Evolutionary conservation across 2,888 invertebrate species (phyloP).

Genomic region (Leucozona laternaria): DNA sequence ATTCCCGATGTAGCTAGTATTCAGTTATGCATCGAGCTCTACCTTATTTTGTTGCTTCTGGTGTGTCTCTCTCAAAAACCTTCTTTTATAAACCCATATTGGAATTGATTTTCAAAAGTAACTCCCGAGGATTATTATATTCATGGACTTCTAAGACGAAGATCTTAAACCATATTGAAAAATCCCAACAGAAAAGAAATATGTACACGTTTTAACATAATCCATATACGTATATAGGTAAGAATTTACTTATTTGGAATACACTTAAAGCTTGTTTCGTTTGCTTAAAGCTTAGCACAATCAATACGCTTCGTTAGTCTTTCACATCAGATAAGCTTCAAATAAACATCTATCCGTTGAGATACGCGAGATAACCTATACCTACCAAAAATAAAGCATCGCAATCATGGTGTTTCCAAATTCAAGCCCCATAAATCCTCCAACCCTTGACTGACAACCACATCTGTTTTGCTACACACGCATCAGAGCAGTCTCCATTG

Average conservation of each 20-base stretch:
- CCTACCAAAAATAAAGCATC: background rate
- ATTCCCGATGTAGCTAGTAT: background rate
- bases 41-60: background rate
- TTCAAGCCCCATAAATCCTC: constrained; percentile 39
- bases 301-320: constrained; percentile 31
- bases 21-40: background rate
- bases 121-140: background rate
- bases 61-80: background rate
- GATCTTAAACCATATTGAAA: background rate
- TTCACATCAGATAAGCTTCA: constrained; percentile 16
- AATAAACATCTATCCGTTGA: constrained; percentile 6
- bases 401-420: constrained; percentile 33
- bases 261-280: background rate
- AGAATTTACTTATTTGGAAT: background rate
- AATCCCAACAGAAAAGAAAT: background rate
- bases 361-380: background rate
- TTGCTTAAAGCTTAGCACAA: constrained; percentile 12
- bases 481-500: background rate
- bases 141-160: background rate
- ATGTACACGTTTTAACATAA: background rate
- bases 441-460: constrained; percentile 35
- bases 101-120: background rate
- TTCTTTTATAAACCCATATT: background rate
- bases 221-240: background rate
- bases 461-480: constrained; percentile 21